These are phyloP conservation scores for Vanacampus margaritifer DNA, from an alignment of 2,113 vertebrate genomes.

Conservation along the genomic window DNA sequence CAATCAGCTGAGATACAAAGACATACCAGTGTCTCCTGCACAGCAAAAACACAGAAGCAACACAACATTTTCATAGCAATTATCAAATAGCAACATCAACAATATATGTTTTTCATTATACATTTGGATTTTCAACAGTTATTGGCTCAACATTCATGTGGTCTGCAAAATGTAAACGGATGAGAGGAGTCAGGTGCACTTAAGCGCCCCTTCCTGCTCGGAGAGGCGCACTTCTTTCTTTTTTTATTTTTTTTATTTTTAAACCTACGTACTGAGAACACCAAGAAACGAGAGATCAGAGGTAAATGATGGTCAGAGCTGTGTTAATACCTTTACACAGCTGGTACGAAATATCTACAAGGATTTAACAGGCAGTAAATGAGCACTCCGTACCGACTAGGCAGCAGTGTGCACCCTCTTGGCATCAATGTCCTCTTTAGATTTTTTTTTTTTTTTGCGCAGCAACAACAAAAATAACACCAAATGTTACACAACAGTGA, in stretches of 20 bases:
- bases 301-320: conserved; percentile 16
- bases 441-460: conserved; percentile 19
- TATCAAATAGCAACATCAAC: conserved; percentile 50
- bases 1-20: conserved; percentile 32
- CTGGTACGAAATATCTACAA: conserved; percentile 33
- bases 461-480: conserved; percentile 25
- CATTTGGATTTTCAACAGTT: conserved; percentile 44
- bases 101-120: conserved; percentile 24
- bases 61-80: conserved; percentile 42
- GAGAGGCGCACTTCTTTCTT: background rate
- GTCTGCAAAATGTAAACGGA: conserved; percentile 71
- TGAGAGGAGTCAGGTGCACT: conserved; percentile 23
- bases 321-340: conserved; percentile 34
- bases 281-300: conserved; percentile 31
- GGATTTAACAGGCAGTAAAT: conserved; percentile 26
- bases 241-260: background rate
- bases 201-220: conserved; percentile 25
- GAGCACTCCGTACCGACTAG: conserved; percentile 7
- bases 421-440: conserved; percentile 18
- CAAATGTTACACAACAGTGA: conserved; percentile 43
- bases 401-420: conserved; percentile 4
- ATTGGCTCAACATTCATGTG: conserved; percentile 67
- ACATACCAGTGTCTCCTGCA: conserved; percentile 39
- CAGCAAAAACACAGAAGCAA: conserved; percentile 42
- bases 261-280: conserved; percentile 37